Percentiles rank a stretch among this genome's conserved stretches.
phyloP scores from a whole-genome alignment of 2,888 invertebrate species.

The Mactromeris polynyma region DNA sequence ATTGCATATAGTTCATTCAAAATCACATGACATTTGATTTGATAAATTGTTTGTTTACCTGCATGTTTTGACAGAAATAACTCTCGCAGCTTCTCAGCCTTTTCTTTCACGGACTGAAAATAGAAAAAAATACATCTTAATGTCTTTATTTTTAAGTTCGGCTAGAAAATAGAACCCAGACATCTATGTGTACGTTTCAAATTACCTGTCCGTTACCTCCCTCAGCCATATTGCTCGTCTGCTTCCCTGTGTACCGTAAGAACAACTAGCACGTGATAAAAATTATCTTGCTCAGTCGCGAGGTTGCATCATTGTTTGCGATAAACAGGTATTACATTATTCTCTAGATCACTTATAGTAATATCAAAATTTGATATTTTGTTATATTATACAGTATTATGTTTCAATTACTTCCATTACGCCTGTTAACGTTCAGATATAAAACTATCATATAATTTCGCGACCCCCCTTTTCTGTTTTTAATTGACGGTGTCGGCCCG shows the following conservation, averaged over 20 bases:
- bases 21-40: constrained; percentile 27
- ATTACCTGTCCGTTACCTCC: constrained; percentile 36
- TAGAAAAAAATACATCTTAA: not conserved
- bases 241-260: constrained; percentile 49
- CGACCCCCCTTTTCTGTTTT: not conserved
- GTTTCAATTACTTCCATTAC: not conserved
- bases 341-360: not conserved
- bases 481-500: no score
- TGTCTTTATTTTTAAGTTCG: not conserved
- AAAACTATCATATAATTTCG: not conserved
- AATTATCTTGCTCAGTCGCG: not conserved
- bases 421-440: not conserved
- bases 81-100: constrained; percentile 75
- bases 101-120: constrained; percentile 45
- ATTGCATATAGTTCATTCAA: no score
- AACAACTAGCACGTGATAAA: constrained; percentile 11
- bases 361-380: not conserved
- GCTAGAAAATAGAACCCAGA: not conserved
- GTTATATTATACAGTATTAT: not conserved
- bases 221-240: constrained; percentile 63
- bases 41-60: constrained; percentile 69
- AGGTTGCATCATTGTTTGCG: not conserved
- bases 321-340: not conserved
- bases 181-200: not conserved
- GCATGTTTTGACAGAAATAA: constrained; percentile 78